Evolutionary conservation across 2,888 invertebrate species (phyloP).

Genomic region (Ophion obscuratus): DNA sequence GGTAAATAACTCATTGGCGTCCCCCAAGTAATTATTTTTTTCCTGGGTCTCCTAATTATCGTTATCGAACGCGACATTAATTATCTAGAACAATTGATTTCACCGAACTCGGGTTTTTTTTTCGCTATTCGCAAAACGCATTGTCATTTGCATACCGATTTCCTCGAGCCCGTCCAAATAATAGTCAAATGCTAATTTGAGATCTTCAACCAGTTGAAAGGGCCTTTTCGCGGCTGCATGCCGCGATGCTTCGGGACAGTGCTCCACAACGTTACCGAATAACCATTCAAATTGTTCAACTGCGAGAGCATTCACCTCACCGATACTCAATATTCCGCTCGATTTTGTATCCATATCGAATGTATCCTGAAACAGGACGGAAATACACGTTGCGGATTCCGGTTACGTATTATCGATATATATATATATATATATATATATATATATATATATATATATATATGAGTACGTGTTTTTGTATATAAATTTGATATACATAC

Average conservation of each 20-base stretch:
- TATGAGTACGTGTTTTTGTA: too few relatives aligned
- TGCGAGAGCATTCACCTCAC: constrained; percentile 86
- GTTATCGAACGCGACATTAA: background rate
- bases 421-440: too few relatives aligned
- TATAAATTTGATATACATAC: too few relatives aligned
- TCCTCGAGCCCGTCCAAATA: constrained; percentile 86
- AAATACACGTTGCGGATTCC: too few relatives aligned
- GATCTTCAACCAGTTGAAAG: constrained; percentile 84
- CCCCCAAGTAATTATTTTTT: too few relatives aligned
- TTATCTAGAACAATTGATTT: background rate
- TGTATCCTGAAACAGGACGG: background rate
- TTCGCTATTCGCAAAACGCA: background rate
- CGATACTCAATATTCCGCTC: constrained; percentile 80
- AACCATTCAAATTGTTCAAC: constrained; percentile 86
- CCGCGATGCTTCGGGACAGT: constrained; percentile 86
- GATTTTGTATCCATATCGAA: constrained; percentile 62
- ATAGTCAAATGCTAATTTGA: constrained; percentile 85
- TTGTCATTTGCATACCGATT: constrained; percentile 83
- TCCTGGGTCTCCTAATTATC: background rate
- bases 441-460: too few relatives aligned
- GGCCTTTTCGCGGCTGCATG: constrained; percentile 85
- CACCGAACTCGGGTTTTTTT: background rate
- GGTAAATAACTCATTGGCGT: too few relatives aligned
- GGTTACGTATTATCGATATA: too few relatives aligned
- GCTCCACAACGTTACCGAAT: constrained; percentile 88